Evolutionary conservation across 1,140 invertebrate species (phyloP).

Genomic region (Eriosoma lanigerum): DNA sequence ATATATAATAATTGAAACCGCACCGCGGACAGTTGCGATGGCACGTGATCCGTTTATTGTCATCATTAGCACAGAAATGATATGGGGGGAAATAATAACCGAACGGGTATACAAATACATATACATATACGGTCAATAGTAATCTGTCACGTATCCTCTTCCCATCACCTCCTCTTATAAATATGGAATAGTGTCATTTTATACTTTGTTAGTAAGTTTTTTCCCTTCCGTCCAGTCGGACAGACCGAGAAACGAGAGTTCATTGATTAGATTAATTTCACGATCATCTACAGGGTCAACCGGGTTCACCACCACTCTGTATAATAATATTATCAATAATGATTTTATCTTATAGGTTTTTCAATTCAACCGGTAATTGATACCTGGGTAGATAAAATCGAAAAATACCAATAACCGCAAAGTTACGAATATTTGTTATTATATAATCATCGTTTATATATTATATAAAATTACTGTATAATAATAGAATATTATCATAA

Average conservation of each 20-base stretch:
- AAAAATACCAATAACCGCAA: too few species aligned
- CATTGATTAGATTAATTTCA: background rate
- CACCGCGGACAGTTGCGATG: background rate
- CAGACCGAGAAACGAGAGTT: background rate
- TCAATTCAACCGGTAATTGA: too few species aligned
- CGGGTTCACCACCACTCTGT: background rate
- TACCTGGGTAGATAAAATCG: too few species aligned
- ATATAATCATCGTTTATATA: too few species aligned
- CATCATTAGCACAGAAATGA: constrained; percentile 21
- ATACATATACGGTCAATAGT: constrained; percentile 1
- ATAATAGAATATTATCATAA: too few species aligned
- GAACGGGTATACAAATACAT: background rate
- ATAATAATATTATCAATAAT: too few species aligned
- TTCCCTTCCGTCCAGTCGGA: background rate
- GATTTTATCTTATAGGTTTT: too few species aligned
- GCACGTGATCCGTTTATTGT: constrained; percentile 48
- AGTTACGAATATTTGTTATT: too few species aligned
- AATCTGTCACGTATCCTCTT: constrained; percentile 34
- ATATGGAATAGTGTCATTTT: background rate
- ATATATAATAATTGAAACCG: background rate
- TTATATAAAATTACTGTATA: too few species aligned
- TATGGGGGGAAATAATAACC: background rate
- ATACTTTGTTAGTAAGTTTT: background rate
- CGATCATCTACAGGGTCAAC: constrained; percentile 1
- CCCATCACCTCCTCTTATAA: background rate